These are phyloP conservation scores for Coracias cyanogaster DNA, from an alignment of 2,797 vertebrate species.

Conservation along the genomic window DNA sequence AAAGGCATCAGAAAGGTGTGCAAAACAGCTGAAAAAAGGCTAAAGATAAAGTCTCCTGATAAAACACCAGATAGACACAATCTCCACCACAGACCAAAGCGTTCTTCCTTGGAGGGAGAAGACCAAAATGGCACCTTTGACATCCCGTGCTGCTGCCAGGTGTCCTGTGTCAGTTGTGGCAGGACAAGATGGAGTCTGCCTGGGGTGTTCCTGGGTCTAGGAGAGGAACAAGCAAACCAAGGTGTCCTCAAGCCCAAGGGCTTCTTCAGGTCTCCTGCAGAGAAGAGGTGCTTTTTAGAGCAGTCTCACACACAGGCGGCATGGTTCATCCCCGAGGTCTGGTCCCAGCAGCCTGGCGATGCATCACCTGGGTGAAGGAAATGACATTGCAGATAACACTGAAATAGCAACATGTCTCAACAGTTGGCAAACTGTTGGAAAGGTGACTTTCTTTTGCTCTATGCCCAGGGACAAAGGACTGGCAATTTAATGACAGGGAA, in stretches of 20 bases:
- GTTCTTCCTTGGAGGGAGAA: background rate
- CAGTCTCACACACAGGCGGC: background rate
- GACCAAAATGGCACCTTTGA: background rate
- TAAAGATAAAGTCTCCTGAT: background rate
- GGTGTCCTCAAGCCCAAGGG: background rate
- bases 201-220: background rate
- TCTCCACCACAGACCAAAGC: background rate
- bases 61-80: background rate
- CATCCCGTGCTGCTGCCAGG: background rate
- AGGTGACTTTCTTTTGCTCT: slow-evolving; percentile 55
- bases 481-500: slow-evolving; percentile 5
- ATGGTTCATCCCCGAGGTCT: background rate
- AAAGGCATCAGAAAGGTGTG: background rate
- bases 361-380: background rate
- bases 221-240: background rate
- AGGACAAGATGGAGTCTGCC: background rate
- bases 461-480: slow-evolving; percentile 50
- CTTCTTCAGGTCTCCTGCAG: background rate
- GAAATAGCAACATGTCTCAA: slow-evolving; percentile 27
- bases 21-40: background rate
- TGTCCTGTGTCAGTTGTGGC: background rate
- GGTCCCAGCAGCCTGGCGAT: background rate
- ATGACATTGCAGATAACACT: background rate
- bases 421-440: slow-evolving; percentile 37
- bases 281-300: background rate